Evolutionary conservation across 2,888 invertebrate species (phyloP), one percentile per base, ranked within the genome.

Genomic region (Macaria notata): DNA sequence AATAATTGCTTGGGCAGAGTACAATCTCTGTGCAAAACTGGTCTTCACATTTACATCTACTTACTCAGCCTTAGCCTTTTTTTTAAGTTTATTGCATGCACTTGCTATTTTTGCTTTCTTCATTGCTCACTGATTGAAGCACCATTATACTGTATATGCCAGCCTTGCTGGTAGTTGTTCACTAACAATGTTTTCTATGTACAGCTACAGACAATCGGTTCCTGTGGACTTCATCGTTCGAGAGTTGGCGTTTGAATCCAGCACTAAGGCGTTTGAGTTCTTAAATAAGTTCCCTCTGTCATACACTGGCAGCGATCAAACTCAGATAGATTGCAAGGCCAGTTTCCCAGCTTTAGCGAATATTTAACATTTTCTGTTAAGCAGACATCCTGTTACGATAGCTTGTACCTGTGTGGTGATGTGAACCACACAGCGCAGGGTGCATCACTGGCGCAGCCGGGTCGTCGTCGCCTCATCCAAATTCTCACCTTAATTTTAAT

Each of bases 201-300:
- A 86, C 95, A 98, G 98, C 94, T 98, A 97, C 94, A 98, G 98
- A 81, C 98, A 97, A 92, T 94, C 93, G 88, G 94, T 99, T 93
- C 95, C 96, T 77, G 94, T 98, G 92, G 94, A 95, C 86, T 96
- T 95, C 94, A 93, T 99, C 92, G 92, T 94, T 84, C 94, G 95
- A 88, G 95, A 96, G 93, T 94, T 99, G 94, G 97, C 96, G 82
- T 98, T 98, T 93, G 94, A 95, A 79, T 94, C 95, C 73, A 92
- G 91, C 83, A 95, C 95, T 86, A 96, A 97, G 88, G 97, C 96
- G 91, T 92, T 95, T 88, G 96, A 97, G 86, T 98, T 98, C 94
- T 94, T 98, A 84, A 93, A 93, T 84, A 95, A 95, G 78, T 95
- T 96, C 88, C 94, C 94, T 88, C 93, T 97, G 81, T 93, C 93